Base-by-base conservation (phyloP, 2,797 vertebrate species). In the Tragopan temminckii region DNA sequence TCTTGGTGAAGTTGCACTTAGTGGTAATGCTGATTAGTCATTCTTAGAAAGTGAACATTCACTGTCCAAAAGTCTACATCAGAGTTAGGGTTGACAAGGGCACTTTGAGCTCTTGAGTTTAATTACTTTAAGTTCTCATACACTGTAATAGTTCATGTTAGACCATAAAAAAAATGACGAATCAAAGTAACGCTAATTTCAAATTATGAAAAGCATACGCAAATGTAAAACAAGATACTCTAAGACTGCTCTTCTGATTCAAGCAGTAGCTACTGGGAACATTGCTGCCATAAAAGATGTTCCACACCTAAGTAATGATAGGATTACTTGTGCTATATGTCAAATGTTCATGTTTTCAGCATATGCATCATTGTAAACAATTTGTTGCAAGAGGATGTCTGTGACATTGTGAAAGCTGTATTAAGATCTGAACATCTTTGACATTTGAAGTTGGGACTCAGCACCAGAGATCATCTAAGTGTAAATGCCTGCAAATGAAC, bases 21-120 rank as follows among this genome's bases (percentile, higher is more conserved):
- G 31, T 27, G 13, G 18, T 31, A 33, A 8, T 55, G 46, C 19
- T 85, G 46, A 69, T 94, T 81, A 85, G 46, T 0, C 2, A 38
- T 91, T 92, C 71, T 53, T 85, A 70, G 43, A 27, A 91, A 81
- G 38, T 46, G n/a, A 74, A 40, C 24, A 7, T 93, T 85, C 82
- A 55, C 82, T 58, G 46, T 50, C 85, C 48, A 36, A 18, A 91
- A 89, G 25, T 72, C 61, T 85, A 36, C 48, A 38, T 18, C 13
- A 42, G 50, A 80, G 29, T 74, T 76, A 55, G 36, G 48, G 23
- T 67, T 93, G 69, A 72, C 80, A 66, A 69, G 68, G 52, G 69
- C 72, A 17, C 24, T 74, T 94, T 74, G 29, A 74, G 15, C 38
- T 76, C 9, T 58, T 59, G 59, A 66, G 63, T 93, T 94, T 42